Base-by-base conservation (phyloP, 1,140 invertebrate genomes). In the Pissodes strobi region DNA sequence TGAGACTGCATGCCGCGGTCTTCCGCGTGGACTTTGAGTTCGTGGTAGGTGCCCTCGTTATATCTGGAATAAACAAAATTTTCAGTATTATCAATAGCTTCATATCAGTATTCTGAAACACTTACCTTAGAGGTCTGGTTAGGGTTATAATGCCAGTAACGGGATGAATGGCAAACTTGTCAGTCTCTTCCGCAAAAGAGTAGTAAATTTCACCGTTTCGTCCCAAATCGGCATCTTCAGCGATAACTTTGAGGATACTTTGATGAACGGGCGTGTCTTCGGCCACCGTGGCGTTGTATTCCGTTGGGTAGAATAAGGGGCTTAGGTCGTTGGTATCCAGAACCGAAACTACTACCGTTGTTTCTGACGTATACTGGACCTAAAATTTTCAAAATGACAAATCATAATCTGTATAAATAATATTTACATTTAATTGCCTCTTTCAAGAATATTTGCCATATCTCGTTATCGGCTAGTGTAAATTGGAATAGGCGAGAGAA, bases 201-300 rank as follows among this genome's bases (percentile, higher is more conserved):
- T 97, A 99, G 79, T 98, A 98, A 69, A 98, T 94, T 81, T 98
- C 93, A 1, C 94, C 93, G 77, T 98, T 98, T 46, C 91, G 84
- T 0, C 95, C 95, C 9, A 95, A 81, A 78, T 99, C 95, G 5
- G 95, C 94, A 80, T 98, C 96, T 72, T 94, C 93, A 0, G 95
- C 96, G 10, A 85, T 85, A 17, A 93, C 90, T 71, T 83, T 86
- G 2, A 90, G 75, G 43, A 93, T 86, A 69, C 86, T 91, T 27
- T 85, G 83, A 79, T 96, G 92, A 46, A 95, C 78, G 2, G 92
- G 88, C 45, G 88, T 89, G 75, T 98, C 94, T 79, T 98, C 95
- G 12, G 88, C 85, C n/a, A 98, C 88, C n/a, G 84, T 86, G 4
- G 88, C 87, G 68, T 90, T 89, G 79, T 98, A 98, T 51, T 89